Base-by-base conservation (phyloP, 2,888 invertebrate species). In the Aphidoletes aphidimyza region DNA sequence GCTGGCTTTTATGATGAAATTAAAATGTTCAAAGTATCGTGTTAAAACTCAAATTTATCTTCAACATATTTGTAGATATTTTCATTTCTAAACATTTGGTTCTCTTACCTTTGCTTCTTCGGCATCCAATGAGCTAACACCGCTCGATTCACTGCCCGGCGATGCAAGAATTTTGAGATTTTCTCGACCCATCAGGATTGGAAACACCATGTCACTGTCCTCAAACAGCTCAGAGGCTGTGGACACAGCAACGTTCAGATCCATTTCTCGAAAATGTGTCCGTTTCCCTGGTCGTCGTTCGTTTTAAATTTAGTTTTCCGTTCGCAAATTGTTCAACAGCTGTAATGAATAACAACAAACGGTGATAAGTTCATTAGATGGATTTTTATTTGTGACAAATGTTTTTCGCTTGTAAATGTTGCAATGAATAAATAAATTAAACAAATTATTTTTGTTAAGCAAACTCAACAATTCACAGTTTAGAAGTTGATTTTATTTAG, bases 161-260 rank as follows among this genome's bases (percentile, higher is more conserved):
- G 69, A 69, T 30, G 34, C 69, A 69, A 69, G 69, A 69, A 69
- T 69, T 14, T 69, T 69, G 34, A 69, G 69, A 69, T 69, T 69
- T 69, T 69, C 69, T 69, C 69, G 69, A 34, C 69, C 69, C 69
- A 69, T 69, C 14, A 30, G 34, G 34, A 69, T 69, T 69, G 69
- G 69, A 30, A 69, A 69, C 0, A 14, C 69, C 69, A 69, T 30
- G 69, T 69, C 69, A 14, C 19, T 54, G 54, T 69, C 69, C 3
- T 69, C 69, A 14, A 69, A 69, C 69, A 69, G 34, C 34, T 69
- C 54, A 3, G 69, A 30, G 69, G 69, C 17, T 30, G 69, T 5
- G 11, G 26, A 14, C 9, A 69, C 3, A 30, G 69, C 69, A 69
- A 69, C 30, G 34, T 69, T 69, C 14, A 69, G 30, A 69, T 69